Percentiles rank a stretch among this genome's conserved stretches.
phyloP scores from a whole-genome alignment of 2,888 invertebrate genomes.

The Drosophila demipolita region DNA sequence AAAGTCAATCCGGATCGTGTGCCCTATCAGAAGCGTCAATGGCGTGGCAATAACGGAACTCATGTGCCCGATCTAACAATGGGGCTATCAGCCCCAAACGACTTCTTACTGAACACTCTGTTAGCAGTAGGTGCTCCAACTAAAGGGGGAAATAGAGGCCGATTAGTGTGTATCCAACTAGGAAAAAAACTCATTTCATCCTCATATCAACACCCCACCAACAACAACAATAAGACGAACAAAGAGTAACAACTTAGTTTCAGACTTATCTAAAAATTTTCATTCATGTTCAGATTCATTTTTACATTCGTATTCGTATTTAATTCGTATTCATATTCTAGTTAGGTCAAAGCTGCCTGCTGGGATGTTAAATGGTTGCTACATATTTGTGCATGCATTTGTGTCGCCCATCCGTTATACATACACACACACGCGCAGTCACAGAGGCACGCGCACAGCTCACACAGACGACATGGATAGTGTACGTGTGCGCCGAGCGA shows the following conservation, averaged over 20 bases:
- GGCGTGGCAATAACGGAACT: conserved; percentile 70
- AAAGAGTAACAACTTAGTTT: conserved; percentile 48
- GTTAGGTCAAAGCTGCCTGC: conserved; percentile 53
- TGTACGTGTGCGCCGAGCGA: conserved; percentile 63
- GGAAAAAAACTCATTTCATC: neutral
- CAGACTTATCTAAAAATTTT: conserved; percentile 52
- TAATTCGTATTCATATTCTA: conserved; percentile 51
- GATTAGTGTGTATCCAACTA: conserved; percentile 34
- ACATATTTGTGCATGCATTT: conserved; percentile 40
- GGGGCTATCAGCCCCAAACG: conserved; percentile 64
- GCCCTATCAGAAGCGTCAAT: conserved; percentile 46
- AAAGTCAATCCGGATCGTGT: conserved; percentile 19
- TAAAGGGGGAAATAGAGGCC: conserved; percentile 37
- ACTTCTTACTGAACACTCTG: conserved; percentile 2
- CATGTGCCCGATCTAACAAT: conserved; percentile 70
- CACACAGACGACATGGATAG: conserved; percentile 65
- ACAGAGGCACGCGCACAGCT: conserved; percentile 16
- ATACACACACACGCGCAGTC: conserved; percentile 12
- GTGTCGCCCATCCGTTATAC: conserved; percentile 63
- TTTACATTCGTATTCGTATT: conserved; percentile 47
- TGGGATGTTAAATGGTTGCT: conserved; percentile 53
- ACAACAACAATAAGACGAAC: conserved; percentile 32
- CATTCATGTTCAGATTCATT: conserved; percentile 51
- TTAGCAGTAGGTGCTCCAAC: conserved; percentile 44
- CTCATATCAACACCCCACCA: conserved; percentile 49